Percentiles rank a stretch among this genome's conserved stretches.
Conservation (phyloP, 2,113 vertebrate genomes). For the Euleptes europaea region DNA sequence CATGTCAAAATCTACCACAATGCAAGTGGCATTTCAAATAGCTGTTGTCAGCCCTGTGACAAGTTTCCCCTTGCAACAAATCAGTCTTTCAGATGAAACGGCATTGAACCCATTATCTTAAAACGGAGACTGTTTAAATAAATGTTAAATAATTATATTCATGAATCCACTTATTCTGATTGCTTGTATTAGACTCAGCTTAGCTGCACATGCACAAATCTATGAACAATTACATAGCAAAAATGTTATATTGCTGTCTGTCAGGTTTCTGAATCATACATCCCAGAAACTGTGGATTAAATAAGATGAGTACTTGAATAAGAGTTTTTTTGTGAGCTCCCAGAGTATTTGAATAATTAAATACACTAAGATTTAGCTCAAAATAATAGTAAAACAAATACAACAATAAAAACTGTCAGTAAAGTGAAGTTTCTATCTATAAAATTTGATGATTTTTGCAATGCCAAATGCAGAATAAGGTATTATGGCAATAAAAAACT, state of each 20-base stretch:
- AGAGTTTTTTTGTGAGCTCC: conserved; percentile 8
- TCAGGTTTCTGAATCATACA: conserved; percentile 1
- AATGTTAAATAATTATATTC: neutral
- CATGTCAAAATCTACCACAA: neutral
- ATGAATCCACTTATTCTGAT: neutral
- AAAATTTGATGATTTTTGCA: conserved; percentile 25
- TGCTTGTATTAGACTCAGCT: conserved; percentile 5
- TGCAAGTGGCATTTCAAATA: neutral
- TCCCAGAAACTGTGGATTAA: neutral
- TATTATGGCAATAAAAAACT: conserved; percentile 44
- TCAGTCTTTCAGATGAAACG: neutral
- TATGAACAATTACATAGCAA: neutral
- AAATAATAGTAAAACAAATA: conserved; percentile 43
- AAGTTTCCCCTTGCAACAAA: conserved; percentile 5
- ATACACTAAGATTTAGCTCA: conserved; percentile 36
- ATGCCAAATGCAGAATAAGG: neutral
- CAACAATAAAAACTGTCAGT: conserved; percentile 25
- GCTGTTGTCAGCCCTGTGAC: neutral
- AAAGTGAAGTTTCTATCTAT: conserved; percentile 19
- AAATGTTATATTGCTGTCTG: neutral
- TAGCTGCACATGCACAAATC: neutral
- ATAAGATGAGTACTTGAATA: neutral
- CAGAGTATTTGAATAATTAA: conserved; percentile 31
- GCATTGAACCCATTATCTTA: conserved; percentile 7
- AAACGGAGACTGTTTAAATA: conserved; percentile 13